phyloP scores from a whole-genome alignment of 2,113 vertebrate species.

The Varanus salvator region DNA sequence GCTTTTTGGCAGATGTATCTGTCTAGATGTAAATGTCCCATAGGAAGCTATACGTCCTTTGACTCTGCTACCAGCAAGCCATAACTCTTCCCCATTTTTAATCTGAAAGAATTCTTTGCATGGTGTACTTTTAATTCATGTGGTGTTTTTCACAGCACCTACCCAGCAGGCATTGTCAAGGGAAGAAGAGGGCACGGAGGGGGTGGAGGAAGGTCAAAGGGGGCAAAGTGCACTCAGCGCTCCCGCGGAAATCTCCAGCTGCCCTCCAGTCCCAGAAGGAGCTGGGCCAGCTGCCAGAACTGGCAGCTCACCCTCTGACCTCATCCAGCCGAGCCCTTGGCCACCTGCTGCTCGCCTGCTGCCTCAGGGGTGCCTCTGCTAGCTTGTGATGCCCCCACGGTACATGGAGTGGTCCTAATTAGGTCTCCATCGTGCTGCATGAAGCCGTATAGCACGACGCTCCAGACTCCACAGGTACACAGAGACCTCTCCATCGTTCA shows the following conservation, averaged over 20 bases:
- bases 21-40: neutral
- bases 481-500: constrained; percentile 51
- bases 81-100: neutral
- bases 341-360: constrained; percentile 36
- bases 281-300: constrained; percentile 1
- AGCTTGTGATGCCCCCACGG: constrained; percentile 23
- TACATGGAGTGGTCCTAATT: constrained; percentile 48
- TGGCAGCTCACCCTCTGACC: neutral
- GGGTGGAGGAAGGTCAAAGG: neutral
- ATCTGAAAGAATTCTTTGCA: constrained; percentile 1
- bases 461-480: constrained; percentile 46
- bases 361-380: constrained; percentile 36
- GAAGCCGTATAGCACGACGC: constrained; percentile 46
- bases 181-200: neutral
- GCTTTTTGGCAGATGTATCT: neutral
- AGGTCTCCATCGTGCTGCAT: constrained; percentile 54
- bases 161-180: neutral
- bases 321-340: constrained; percentile 11
- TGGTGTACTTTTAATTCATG: neutral
- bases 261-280: neutral
- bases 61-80: neutral
- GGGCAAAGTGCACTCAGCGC: neutral
- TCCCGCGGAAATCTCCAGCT: neutral
- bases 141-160: neutral
- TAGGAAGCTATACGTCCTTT: neutral